Percentiles rank a stretch among this genome's conserved stretches.
Conservation (phyloP, 1,140 invertebrate genomes). For the Mylabris phalerata region DNA sequence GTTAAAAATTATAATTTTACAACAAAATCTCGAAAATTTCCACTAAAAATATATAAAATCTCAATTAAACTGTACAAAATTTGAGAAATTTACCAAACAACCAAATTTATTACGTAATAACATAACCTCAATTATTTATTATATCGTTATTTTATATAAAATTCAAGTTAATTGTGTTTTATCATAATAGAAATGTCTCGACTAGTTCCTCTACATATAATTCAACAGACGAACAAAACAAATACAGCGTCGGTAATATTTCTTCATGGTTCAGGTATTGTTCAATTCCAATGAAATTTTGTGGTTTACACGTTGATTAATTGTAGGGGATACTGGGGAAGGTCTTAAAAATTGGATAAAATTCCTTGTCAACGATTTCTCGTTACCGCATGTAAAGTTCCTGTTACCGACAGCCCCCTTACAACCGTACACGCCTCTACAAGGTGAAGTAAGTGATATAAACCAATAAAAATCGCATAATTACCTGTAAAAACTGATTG, state of each 20-base stretch:
- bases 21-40: too few relatives aligned
- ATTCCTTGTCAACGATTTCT: slow-evolving; percentile 52
- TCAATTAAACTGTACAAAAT: too few relatives aligned
- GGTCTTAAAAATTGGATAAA: slow-evolving; percentile 58
- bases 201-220: slow-evolving; percentile 25
- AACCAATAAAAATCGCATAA: too few relatives aligned
- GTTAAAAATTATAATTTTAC: too few relatives aligned
- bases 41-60: too few relatives aligned
- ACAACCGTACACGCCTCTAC: slow-evolving; percentile 57
- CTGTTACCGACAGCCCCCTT: slow-evolving; percentile 64
- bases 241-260: slow-evolving; percentile 52
- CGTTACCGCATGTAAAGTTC: slow-evolving; percentile 61
- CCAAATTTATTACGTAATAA: too few relatives aligned
- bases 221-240: slow-evolving; percentile 36
- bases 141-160: too few relatives aligned
- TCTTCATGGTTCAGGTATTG: slow-evolving; percentile 56
- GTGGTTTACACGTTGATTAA: slow-evolving; percentile 11
- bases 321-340: slow-evolving; percentile 53
- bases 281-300: slow-evolving; percentile 6
- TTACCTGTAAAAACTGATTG: too few relatives aligned
- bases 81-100: too few relatives aligned
- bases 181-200: too few relatives aligned
- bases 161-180: too few relatives aligned
- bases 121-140: too few relatives aligned
- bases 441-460: slow-evolving; percentile 46